phyloP scores from a whole-genome alignment of 2,888 invertebrate genomes.

The Ichneumon xanthorius region DNA sequence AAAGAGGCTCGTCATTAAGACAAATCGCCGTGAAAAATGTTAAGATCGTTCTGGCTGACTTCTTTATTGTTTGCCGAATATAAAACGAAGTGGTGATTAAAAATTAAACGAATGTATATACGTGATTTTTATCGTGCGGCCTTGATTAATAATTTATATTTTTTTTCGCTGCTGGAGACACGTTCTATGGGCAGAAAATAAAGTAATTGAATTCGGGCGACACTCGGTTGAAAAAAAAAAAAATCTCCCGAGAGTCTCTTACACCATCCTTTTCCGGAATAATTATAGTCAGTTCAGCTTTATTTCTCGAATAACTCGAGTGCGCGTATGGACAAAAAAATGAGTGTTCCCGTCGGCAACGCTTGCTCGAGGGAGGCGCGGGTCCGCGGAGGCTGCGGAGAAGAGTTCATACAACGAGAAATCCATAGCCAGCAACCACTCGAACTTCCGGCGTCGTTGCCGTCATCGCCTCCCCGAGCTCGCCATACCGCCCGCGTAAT shows the following conservation, averaged over 20 bases:
- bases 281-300: conserved; percentile 48
- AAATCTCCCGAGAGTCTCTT: conserved; percentile 8
- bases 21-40: background rate
- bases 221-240: background rate
- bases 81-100: background rate
- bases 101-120: background rate
- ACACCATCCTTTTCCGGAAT: conserved; percentile 42
- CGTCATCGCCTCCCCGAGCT: conserved; percentile 50
- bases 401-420: conserved; percentile 54
- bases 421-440: conserved; percentile 62
- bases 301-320: conserved; percentile 53
- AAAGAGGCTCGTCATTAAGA: background rate
- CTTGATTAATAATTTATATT: background rate
- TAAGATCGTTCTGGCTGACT: background rate
- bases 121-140: background rate
- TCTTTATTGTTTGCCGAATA: background rate
- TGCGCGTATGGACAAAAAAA: conserved; percentile 52
- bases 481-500: conserved; percentile 53
- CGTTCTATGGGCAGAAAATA: background rate
- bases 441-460: conserved; percentile 58
- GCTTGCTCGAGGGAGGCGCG: conserved; percentile 46
- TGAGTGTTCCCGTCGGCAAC: conserved; percentile 23
- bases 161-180: background rate
- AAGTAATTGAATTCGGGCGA: conserved; percentile 6
- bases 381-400: background rate